Base-by-base conservation (phyloP, 2,797 vertebrate species). In the Corythornis leucogaster region DNA sequence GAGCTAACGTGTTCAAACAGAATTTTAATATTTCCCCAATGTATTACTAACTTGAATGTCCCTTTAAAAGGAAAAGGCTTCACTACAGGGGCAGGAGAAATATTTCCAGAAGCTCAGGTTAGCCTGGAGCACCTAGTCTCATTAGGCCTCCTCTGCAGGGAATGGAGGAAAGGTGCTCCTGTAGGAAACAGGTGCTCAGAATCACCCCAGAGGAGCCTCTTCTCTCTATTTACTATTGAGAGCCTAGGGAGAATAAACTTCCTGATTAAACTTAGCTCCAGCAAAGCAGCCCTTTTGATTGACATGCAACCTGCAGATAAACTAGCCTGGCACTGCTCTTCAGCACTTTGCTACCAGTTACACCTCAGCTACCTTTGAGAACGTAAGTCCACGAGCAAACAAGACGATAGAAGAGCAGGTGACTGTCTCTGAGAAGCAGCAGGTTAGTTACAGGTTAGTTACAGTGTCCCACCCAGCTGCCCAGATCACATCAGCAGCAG, bases 61-160 rank as follows among this genome's bases (percentile, higher is more conserved):
- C 91, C 66, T 91, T 91, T 78, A 89, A 90, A 92, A 91, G n/a
- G 58, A 76, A 91, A 76, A 87, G n/a, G 20, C 30, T 92, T 87
- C 84, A 87, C 38, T 83, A 53, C 22, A 58, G 67, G 87, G 76
- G 79, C 87, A 94, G 18, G 20, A 9, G 58, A 87, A 73, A 59
- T 89, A 92, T 63, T 96, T 89, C 85, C 89, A 94, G 62, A 69
- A 73, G 92, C 58, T 94, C 89, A 62, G 0, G 1, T 38, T 78
- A 71, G 93, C 93, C 94, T 94, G 80, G 31, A 87, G 95, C 87
- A 66, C 14, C 54, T 35, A 76, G 73, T 94, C 94, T 63, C 92
- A 55, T 75, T 59, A 92, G 89, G 18, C 11, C 51, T 2, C 2
- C 58, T 94, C 92, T 67, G 68, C 12, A 78, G 94, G 85, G 93